A percentile compares a stretch with the other conserved stretches of the same genome.
Conservation (phyloP, 2,113 vertebrate genomes). For the Propithecus coquereli region DNA sequence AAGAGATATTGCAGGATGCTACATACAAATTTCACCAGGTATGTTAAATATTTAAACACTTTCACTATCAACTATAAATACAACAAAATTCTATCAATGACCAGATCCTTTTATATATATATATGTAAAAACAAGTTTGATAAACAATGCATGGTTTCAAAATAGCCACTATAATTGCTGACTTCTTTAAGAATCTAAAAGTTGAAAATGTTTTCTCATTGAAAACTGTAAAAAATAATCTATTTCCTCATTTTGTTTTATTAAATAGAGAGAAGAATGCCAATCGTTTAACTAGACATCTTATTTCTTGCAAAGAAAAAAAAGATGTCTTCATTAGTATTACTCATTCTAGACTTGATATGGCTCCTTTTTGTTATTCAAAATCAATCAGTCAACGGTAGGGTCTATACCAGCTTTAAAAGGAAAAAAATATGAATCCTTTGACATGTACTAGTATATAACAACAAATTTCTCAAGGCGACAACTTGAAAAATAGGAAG, state of each 20-base stretch:
- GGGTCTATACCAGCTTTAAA: not conserved
- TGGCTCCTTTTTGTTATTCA: slow-evolving; percentile 18
- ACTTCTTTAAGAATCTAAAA: slow-evolving; percentile 19
- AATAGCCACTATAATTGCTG: not conserved
- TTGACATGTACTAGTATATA: not conserved
- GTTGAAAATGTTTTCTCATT: slow-evolving; percentile 16
- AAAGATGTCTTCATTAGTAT: not conserved
- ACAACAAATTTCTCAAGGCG: not conserved
- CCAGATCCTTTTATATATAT: not conserved
- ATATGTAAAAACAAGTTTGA: slow-evolving; percentile 13
- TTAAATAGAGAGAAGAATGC: slow-evolving; percentile 37
- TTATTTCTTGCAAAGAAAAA: slow-evolving; percentile 1
- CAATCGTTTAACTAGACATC: not conserved
- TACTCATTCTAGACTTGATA: not conserved
- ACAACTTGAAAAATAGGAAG: not conserved
- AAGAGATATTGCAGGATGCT: not conserved
- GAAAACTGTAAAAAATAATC: slow-evolving; percentile 25
- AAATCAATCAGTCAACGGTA: not conserved
- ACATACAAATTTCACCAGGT: slow-evolving; percentile 14
- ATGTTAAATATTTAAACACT: slow-evolving; percentile 22
- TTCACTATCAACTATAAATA: slow-evolving; percentile 20
- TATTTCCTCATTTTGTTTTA: not conserved
- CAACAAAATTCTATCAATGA: not conserved
- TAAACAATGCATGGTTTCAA: slow-evolving; percentile 12
- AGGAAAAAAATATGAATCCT: not conserved